These are phyloP conservation scores for Cromileptes altivelis DNA, from an alignment of 2,113 vertebrate genomes.

Conservation along the genomic window DNA sequence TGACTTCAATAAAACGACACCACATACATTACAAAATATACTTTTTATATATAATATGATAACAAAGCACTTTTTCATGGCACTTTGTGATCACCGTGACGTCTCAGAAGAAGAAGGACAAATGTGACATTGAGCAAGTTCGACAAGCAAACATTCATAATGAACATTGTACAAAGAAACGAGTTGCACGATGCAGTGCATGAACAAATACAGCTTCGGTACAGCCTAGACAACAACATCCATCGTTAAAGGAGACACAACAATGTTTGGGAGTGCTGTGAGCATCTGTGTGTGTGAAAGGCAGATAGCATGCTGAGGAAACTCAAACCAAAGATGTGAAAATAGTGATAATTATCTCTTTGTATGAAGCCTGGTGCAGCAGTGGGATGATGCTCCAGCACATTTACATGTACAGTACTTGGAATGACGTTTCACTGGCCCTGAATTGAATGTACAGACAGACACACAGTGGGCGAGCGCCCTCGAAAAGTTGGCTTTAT, in stretches of 20 bases:
- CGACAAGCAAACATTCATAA: slow-evolving; percentile 72
- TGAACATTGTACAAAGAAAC: slow-evolving; percentile 66
- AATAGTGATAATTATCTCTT: slow-evolving; percentile 21
- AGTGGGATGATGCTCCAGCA: slow-evolving; percentile 21
- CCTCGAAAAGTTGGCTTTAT: slow-evolving; percentile 73
- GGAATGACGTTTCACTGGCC: slow-evolving; percentile 37
- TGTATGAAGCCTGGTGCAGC: slow-evolving; percentile 9
- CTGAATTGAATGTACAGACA: slow-evolving; percentile 65
- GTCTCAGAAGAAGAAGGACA: slow-evolving; percentile 54
- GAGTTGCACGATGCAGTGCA: slow-evolving; percentile 35
- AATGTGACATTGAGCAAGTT: slow-evolving; percentile 69
- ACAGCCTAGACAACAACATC: slow-evolving; percentile 59
- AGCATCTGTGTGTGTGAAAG: slow-evolving; percentile 1
- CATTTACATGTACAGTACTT: slow-evolving; percentile 40
- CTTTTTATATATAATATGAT: slow-evolving; percentile 73
- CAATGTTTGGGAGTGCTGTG: slow-evolving; percentile 21
- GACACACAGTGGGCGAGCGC: slow-evolving; percentile 58
- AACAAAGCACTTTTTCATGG: slow-evolving; percentile 82
- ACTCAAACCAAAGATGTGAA: not conserved
- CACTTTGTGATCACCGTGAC: slow-evolving; percentile 83
- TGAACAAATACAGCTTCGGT: slow-evolving; percentile 61
- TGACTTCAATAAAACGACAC: slow-evolving; percentile 69
- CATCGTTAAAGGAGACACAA: slow-evolving; percentile 50
- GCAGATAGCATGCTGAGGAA: slow-evolving; percentile 28
- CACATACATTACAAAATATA: slow-evolving; percentile 84